Evolutionary conservation across 2,113 vertebrate genomes (phyloP).

Genomic region (Melierax canorus): DNA sequence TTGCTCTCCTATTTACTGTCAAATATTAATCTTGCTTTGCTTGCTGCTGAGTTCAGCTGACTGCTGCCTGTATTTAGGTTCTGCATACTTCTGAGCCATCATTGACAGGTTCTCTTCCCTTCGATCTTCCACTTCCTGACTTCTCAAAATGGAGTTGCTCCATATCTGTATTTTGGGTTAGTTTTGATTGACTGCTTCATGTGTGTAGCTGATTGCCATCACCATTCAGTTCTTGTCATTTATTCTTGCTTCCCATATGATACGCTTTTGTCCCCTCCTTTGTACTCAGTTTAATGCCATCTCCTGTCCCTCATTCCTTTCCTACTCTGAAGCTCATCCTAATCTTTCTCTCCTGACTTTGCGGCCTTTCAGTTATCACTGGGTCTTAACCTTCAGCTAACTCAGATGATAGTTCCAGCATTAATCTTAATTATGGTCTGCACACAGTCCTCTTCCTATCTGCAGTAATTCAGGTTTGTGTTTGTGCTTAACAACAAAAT

Average conservation of each 20-base stretch:
- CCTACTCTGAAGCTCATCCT: neutral
- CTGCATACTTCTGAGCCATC: neutral
- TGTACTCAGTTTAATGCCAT: neutral
- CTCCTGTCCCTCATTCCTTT: neutral
- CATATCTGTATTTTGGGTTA: neutral
- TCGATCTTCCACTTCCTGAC: neutral
- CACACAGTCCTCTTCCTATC: neutral
- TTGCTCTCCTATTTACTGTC: neutral
- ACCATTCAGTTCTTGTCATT: neutral
- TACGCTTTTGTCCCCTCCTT: neutral
- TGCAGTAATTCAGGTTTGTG: neutral
- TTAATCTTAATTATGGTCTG: neutral
- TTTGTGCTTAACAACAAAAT: neutral
- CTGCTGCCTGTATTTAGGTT: neutral
- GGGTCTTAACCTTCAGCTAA: neutral
- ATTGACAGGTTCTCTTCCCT: neutral
- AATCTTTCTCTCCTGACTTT: neutral
- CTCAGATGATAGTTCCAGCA: neutral
- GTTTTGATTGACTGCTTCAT: neutral
- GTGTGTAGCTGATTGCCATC: neutral
- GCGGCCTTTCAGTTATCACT: neutral
- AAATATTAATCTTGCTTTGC: neutral
- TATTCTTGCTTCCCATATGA: neutral
- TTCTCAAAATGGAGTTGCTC: neutral
- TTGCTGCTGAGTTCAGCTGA: neutral